Evolutionary conservation across 2,797 vertebrate genomes (phyloP).

Genomic region (Microctenopoma steveboyesi): DNA sequence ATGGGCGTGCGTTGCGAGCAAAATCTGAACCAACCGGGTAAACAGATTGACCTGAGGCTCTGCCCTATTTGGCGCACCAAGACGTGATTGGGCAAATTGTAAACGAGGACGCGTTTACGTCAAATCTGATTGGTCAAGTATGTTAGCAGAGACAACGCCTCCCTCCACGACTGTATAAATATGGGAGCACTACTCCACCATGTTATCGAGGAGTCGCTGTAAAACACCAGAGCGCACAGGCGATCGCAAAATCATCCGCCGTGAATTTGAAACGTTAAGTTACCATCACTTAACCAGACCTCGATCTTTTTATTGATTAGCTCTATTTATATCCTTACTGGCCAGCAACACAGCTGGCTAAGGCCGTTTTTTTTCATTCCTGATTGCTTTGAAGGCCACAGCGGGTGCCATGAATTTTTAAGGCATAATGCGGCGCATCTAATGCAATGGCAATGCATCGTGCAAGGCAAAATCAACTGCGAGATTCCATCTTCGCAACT

Average conservation of each 20-base stretch:
- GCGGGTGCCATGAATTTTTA: slow-evolving; percentile 83
- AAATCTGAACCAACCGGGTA: slow-evolving; percentile 50
- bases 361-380: slow-evolving; percentile 1
- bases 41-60: background rate
- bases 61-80: slow-evolving; percentile 34
- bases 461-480: slow-evolving; percentile 69
- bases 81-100: slow-evolving; percentile 50
- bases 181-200: background rate
- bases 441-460: slow-evolving; percentile 85
- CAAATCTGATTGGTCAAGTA: slow-evolving; percentile 64
- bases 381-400: slow-evolving; percentile 46
- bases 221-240: fast-evolving
- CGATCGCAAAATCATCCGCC: fast-evolving
- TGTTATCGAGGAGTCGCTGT: slow-evolving; percentile 37
- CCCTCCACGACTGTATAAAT: slow-evolving; percentile 45
- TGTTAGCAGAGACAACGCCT: background rate
- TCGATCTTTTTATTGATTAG: background rate
- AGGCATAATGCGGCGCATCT: slow-evolving; percentile 81
- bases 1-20: fast-evolving
- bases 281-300: background rate
- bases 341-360: slow-evolving; percentile 50
- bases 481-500: slow-evolving; percentile 79
- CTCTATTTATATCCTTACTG: fast-evolving
- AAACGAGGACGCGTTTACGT: fast-evolving
- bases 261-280: background rate